Base-by-base conservation (phyloP, 2,113 vertebrate species). In the Numenius arquata region DNA sequence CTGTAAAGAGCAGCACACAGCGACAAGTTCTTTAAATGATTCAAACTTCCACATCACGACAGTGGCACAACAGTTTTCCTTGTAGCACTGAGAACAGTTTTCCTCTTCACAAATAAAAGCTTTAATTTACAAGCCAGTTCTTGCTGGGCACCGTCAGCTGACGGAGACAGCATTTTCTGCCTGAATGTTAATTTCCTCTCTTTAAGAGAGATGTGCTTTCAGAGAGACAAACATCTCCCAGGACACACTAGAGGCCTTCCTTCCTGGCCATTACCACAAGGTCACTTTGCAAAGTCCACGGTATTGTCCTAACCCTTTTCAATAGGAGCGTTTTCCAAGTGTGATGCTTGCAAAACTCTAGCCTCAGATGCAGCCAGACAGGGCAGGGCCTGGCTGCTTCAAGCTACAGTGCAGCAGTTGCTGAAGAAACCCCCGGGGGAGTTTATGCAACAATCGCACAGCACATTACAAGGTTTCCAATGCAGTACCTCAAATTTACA, bases 181-280 rank as follows among this genome's bases (percentile, higher is more conserved):
- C n/a, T 34, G 89, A 92, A 95, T 94, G 86, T 50, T 93, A 70
- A 95, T 94, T 86, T 78, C 73, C 70, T 89, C 88, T 86, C 16
- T 22, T 73, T 56, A 30, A 66, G 68, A 90, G 52, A 91, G 94
- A 86, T 89, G 86, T 11, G 8, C 61, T 93, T 94, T 88, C 79
- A 93, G 92, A 48, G 70, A 81, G 77, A 76, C 70, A 92, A 87
- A 91, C 77, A 87, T 70, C 87, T 96, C 90, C 89, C 83, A 93
- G 88, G 92, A 90, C 93, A 73, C 93, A 34, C 38, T 58, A 66
- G 45, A 48, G 52, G 34, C 90, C 61, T 85, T 77, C 92, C 85
- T 90, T 93, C 88, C 94, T 93, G 91, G 15, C 76, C 74, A 62
- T 59, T 84, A 77, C 67, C 68, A 61, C 85, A 25, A 76, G 75